A percentile compares a stretch with the other conserved stretches of the same genome.
Conservation (phyloP, 1,140 invertebrate genomes). For the Stenopsyche tienmushanensis region DNA sequence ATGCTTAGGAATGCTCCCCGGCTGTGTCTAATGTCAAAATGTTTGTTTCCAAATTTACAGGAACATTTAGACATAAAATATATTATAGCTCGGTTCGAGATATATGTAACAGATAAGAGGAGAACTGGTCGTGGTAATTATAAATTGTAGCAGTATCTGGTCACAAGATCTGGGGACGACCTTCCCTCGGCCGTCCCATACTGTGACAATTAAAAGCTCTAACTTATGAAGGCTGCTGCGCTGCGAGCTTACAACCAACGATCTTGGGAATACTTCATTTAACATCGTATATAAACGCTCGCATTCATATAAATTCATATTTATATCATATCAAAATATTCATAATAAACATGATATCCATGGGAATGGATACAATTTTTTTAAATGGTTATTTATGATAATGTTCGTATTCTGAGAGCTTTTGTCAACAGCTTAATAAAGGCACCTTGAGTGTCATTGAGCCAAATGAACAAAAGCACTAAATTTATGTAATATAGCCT, state of each 20-base stretch:
- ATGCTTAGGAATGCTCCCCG: constrained; percentile 27
- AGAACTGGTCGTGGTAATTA: constrained; percentile 37
- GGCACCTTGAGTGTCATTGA: too few relatives aligned
- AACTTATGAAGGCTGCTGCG: constrained; percentile 34
- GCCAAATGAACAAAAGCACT: too few relatives aligned
- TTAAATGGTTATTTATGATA: too few relatives aligned
- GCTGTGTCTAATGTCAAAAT: constrained; percentile 36
- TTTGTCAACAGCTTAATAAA: too few relatives aligned
- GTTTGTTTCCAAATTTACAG: constrained; percentile 41
- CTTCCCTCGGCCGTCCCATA: constrained; percentile 25
- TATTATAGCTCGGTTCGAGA: constrained; percentile 35
- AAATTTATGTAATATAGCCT: too few relatives aligned
- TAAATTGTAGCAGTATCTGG: constrained; percentile 40
- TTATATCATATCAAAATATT: too few relatives aligned
- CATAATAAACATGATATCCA: too few relatives aligned
- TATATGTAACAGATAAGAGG: constrained; percentile 41
- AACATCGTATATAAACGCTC: too few relatives aligned
- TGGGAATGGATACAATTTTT: too few relatives aligned
- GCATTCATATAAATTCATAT: too few relatives aligned
- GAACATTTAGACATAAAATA: constrained; percentile 40
- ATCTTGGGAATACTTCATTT: background rate
- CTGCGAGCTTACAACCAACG: background rate
- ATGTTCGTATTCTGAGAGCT: too few relatives aligned
- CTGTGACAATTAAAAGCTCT: constrained; percentile 38
- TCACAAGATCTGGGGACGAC: constrained; percentile 33